Base-by-base conservation (phyloP, 2,888 invertebrate genomes). In the Ypsolopha sequella region DNA sequence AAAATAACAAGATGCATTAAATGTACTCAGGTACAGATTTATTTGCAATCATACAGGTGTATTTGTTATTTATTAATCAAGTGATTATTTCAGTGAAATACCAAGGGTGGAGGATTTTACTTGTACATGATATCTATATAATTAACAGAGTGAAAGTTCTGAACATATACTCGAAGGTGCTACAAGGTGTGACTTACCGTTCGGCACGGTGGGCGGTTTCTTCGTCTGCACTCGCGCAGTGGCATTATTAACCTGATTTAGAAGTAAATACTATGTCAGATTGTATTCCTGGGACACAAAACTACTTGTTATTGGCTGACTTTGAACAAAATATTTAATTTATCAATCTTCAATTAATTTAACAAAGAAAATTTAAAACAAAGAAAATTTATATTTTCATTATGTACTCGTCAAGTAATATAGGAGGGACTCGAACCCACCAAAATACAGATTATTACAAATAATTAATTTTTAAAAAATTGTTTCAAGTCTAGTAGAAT, bases 211-310 rank as follows among this genome's bases (percentile, higher is more conserved):
- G 64, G 95, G 92, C 66, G 96, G 94, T 90, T 99, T 99, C 92
- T 97, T 98, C 76, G 98, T 98, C 92, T 99, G 98, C 85, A 99
- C 98, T 89, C 99, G 91, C 72, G 99, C 99, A 70, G 99, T 99
- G 67, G 99, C 99, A 90, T 99, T 99, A 92, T 99, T 99, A 82
- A 99, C 98, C 98, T 97, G 91, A 77, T 87, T 74, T 64, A 66
- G 68, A 72, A 80, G 69, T 70, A 74, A 80, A 73, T 34, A 61
- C 54, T 60, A 68, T 64, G 63, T 80, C 67, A 81, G 66, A 73
- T 63, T 60, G 65, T 76, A 57, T 55, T 56, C 57, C 52, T 60
- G 58, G 52, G 33, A 54, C 53, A 39, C 51, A 48, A 51, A 46
- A 52, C 52, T 59, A 54, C 38, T 56, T n/a, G 43, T 47, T 44